Evolutionary conservation across 2,888 invertebrate species (phyloP), one percentile per base, ranked within the genome.

Genomic region (Esperia sulphurella): DNA sequence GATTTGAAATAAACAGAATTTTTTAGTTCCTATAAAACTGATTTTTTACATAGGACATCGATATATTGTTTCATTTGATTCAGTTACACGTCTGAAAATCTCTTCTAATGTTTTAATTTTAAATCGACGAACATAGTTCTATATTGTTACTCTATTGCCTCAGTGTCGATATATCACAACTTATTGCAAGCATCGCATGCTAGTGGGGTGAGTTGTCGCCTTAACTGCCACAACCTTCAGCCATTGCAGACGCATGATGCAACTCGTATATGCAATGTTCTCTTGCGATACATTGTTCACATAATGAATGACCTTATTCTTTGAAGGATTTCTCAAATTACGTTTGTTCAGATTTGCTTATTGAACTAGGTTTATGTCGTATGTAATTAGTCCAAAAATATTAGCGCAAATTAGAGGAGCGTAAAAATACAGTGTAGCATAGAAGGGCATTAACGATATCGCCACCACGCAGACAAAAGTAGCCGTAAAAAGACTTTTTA

Each of bases 281-380:
- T 56, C 57, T 57, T 61, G 53, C 59, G 61, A 69, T 65, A 72
- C 71, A 77, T 75, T 79, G 77, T 75, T 66, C 69, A 51, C 55
- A 57, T 71, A 79, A 78, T 72, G 67, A 68, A 73, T 63, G 72
- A 69, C 73, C 71, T 70, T 65, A 75, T 76, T 75, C 68, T 65
- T 66, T 61, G 69, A 78, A 77, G 71, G 71, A 66, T 71, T 68
- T 63, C 69, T 69, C 57, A 71, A 71, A 75, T 54, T 47, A 57
- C 56, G 63, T 65, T 61, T 63, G 53, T 55, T 51, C 42, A 42
- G 45, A 46, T 46, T 42, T 44, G 43, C 47, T 48, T 45, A 45
- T 49, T 49, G 45, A 37, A 48, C 35, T 46, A 42, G 21, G 33
- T 55, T 58, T 62, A 48, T 49, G 45, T 56, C 35, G 10, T 40